Percentiles rank a stretch among this genome's conserved stretches.
Evolutionary conservation across 1,140 invertebrate species (phyloP).

Genomic region (Anastatus disparis): DNA sequence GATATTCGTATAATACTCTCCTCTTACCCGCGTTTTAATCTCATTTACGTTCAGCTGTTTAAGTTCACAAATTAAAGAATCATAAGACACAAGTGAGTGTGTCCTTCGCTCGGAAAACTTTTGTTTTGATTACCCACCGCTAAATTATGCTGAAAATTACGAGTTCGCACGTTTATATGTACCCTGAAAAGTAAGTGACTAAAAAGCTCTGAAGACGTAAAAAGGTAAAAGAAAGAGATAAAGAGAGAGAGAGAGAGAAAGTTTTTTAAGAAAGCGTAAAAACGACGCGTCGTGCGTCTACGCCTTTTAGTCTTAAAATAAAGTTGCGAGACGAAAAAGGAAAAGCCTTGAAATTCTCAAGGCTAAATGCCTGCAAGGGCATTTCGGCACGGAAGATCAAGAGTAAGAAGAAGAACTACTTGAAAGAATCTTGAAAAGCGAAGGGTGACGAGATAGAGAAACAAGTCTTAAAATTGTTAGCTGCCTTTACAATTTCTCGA

Average conservation of each 20-base stretch:
- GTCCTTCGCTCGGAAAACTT: neutral
- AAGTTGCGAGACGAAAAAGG: constrained; percentile 44
- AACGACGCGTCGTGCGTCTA: neutral
- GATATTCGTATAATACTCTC: neutral
- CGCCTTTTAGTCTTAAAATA: constrained; percentile 48
- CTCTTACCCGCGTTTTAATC: too few relatives aligned
- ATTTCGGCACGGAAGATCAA: constrained; percentile 38
- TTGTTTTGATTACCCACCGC: constrained; percentile 10
- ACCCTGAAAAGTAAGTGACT: too few relatives aligned
- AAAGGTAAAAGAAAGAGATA: neutral
- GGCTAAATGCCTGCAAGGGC: constrained; percentile 44
- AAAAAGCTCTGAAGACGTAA: neutral
- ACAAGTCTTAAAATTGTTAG: neutral
- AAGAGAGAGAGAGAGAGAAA: too few relatives aligned
- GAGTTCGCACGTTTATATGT: too few relatives aligned
- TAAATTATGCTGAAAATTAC: constrained; percentile 18
- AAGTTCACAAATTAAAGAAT: constrained; percentile 7
- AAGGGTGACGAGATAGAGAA: too few relatives aligned
- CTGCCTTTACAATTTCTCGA: neutral
- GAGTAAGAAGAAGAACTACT: too few relatives aligned
- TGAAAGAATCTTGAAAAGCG: too few relatives aligned
- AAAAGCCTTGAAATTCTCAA: neutral
- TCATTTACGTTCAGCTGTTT: neutral
- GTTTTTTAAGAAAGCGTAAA: too few relatives aligned
- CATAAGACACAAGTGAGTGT: neutral